Base-by-base conservation (phyloP, 2,888 invertebrate species). In the Drosophila kambysellisi region DNA sequence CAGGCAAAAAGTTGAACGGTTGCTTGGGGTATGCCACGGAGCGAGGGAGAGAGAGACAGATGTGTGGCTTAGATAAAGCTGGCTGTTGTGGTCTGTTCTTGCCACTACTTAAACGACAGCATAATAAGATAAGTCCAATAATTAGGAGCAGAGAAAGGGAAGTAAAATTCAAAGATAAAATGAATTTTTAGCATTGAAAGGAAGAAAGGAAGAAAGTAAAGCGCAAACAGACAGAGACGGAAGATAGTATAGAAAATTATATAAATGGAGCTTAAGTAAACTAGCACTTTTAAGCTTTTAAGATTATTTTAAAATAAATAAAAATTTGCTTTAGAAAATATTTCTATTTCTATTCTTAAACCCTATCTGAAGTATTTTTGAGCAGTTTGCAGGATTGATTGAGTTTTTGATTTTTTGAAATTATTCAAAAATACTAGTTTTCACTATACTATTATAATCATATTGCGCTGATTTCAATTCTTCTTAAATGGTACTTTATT, bases 71-170 rank as follows among this genome's bases (percentile, higher is more conserved):
- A 12, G 57, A 29, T 29, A 48, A 46, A 52, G 51, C 65, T 25
- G 64, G 35, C 25, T 65, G 35, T 29, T 65, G 50, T 20, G 65
- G 11, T 29, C 51, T 30, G 35, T 53, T 32, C 48, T 15, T 39
- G 35, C 30, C 35, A n/a, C 35, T 30, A 48, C 61, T 46, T 32
- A 57, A 57, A 43, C 11, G n/a, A 43, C 32, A 17, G 30, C 11
- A 32, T 32, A 41, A 32, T 57, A 20, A 43, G 57, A 43, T 43
- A 57, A 57, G 43, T 43, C 20, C 2, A 32, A 20, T 57, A 57
- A 57, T 57, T 57, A 57, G 41, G 29, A 46, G 46, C 20, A 43
- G 43, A 12, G 15, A 11, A 25, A 37, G 17, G 6, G 8, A 11
- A 54, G 29, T 3, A 20, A n/a, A 57, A 29, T 3, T 1, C n/a